Base-by-base conservation (phyloP, 92 coral and sea anemone species). In the Epizoanthus scotinus region DNA sequence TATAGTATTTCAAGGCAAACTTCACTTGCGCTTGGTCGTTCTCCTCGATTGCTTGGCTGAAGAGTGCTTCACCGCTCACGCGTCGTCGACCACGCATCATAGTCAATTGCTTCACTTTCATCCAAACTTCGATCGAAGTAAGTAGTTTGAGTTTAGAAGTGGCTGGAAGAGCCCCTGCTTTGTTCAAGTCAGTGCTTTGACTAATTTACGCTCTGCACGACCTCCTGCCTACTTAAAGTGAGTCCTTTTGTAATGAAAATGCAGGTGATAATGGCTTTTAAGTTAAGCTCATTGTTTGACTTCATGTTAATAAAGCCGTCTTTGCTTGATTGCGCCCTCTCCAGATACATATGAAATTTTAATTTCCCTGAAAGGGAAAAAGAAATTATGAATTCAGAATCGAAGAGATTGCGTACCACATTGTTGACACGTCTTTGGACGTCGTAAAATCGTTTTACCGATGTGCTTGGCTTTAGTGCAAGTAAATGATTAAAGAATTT, bases 11-110 rank as follows among this genome's bases (percentile, higher is more conserved):
- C 71, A 93, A 70, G 28, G 89, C 97, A 78, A 90, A 93, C 28
- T 82, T 87, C 6, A 93, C 72, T 73, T 93, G 94, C 17, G 92
- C 97, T 28, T 87, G 64, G 67, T 93, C 97, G 14, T 93, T 90
- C 29, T 82, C 92, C 47, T 83, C 97, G 63, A 93, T 93, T 17
- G 97, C 94, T 71, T 90, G 87, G 28, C 83, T 86, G 4, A 93
- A 83, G 22, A 93, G 82, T 13, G 82, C 61, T 13, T 88, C 88
- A 5, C 70, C 82, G 44, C 88, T 84, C 40, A 53, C 78, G 6
- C 67, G 86, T 47, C 81, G 36, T 28, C 78, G n/a, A n/a, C n/a
- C 63, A 47, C 83, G 71, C 42, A 64, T 79, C 71, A 67, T 79
- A 26, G 56, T 44, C 63, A 52, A 79, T 54, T 15, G 22, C 29